Percentiles rank a stretch among this genome's conserved stretches.
These are phyloP conservation scores for Drosophila kokeensis DNA, from an alignment of 2,888 invertebrate species.

Conservation along the genomic window DNA sequence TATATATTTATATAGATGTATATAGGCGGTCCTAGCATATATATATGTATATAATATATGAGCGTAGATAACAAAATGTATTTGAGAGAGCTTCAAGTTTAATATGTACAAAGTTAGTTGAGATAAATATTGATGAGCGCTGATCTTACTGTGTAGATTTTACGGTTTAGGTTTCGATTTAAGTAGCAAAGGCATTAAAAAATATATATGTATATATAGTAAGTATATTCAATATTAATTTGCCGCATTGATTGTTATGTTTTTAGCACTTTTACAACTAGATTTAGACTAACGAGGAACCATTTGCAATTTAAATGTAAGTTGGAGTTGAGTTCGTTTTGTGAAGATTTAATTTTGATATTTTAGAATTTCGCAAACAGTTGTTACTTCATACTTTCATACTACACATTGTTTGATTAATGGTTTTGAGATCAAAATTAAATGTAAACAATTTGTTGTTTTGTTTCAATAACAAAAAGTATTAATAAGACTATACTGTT, in stretches of 20 bases:
- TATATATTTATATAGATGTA: slow-evolving; percentile 33
- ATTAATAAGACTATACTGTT: slow-evolving; percentile 69
- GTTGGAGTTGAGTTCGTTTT: slow-evolving; percentile 45
- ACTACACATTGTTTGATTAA: slow-evolving; percentile 54
- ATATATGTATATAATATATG: slow-evolving; percentile 37
- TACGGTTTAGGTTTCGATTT: slow-evolving; percentile 6
- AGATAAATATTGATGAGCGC: slow-evolving; percentile 55
- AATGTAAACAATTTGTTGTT: slow-evolving; percentile 59
- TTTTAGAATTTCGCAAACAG: slow-evolving; percentile 75
- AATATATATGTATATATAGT: slow-evolving; percentile 41
- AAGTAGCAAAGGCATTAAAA: slow-evolving; percentile 58
- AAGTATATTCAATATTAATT: slow-evolving; percentile 30
- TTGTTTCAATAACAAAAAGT: slow-evolving; percentile 51
- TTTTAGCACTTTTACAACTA: slow-evolving; percentile 76
- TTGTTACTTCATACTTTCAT: slow-evolving; percentile 58
- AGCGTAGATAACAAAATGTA: slow-evolving; percentile 62
- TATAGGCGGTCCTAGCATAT: slow-evolving; percentile 32
- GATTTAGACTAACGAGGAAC: slow-evolving; percentile 83
- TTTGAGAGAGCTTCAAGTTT: slow-evolving; percentile 47
- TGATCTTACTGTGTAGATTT: slow-evolving; percentile 40
- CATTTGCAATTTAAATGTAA: slow-evolving; percentile 76
- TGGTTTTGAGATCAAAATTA: slow-evolving; percentile 82
- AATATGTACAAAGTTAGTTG: slow-evolving; percentile 57
- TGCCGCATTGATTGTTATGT: slow-evolving; percentile 30
- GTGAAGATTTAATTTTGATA: slow-evolving; percentile 72